phyloP scores from a whole-genome alignment of 2,113 vertebrate genomes.

The Tenebrosternarchus preto region DNA sequence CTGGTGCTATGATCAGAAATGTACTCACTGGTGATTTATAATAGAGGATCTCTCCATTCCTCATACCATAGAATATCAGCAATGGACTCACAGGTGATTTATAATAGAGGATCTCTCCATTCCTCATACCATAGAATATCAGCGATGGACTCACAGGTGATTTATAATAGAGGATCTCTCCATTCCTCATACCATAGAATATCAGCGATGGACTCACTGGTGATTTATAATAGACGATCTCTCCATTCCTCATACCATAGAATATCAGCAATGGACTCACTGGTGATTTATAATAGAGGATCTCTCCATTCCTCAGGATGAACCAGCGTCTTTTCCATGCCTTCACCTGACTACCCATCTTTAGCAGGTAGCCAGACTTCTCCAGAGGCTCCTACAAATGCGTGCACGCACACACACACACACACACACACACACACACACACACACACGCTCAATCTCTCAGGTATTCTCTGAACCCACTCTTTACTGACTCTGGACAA shows the following conservation, averaged over 20 bases:
- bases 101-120: constrained; percentile 87
- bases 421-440: constrained; percentile 23
- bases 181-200: constrained; percentile 6
- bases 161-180: too few relatives aligned
- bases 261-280: constrained; percentile 71
- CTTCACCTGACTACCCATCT: constrained; percentile 86
- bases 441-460: background rate
- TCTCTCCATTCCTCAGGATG: constrained; percentile 84
- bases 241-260: background rate
- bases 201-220: constrained; percentile 29
- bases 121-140: constrained; percentile 66
- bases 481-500: background rate
- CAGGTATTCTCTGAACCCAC: background rate
- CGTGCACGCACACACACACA: background rate
- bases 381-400: constrained; percentile 80
- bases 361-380: constrained; percentile 88
- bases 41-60: too few relatives aligned
- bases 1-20: too few relatives aligned
- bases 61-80: background rate
- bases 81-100: constrained; percentile 84
- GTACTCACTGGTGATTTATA: too few relatives aligned
- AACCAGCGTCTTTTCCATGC: constrained; percentile 91
- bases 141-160: too few relatives aligned
- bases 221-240: too few relatives aligned
- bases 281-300: constrained; percentile 89